Conservation (phyloP, 2,113 vertebrate species). For the Jaculus jaculus region DNA sequence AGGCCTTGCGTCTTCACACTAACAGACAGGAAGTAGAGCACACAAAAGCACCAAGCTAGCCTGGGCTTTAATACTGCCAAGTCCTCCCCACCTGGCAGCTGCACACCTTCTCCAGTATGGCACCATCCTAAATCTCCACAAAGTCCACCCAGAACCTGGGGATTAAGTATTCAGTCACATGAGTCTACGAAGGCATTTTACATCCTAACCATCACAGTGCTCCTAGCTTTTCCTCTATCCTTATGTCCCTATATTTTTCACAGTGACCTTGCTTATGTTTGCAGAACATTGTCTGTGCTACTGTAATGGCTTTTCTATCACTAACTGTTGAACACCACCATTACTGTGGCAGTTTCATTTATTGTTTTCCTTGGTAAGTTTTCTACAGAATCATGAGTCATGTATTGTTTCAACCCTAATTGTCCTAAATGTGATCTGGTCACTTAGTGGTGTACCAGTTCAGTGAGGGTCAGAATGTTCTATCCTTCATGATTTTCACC, state of each 20-base stretch:
- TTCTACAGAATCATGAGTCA: neutral
- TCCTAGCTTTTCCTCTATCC: neutral
- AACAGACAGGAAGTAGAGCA: too few relatives aligned
- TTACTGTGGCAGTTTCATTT: neutral
- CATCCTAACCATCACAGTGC: too few relatives aligned
- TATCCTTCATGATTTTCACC: neutral
- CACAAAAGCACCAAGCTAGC: too few relatives aligned
- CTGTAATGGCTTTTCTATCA: neutral
- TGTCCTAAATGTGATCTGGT: neutral
- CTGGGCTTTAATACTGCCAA: too few relatives aligned
- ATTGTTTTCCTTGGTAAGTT: neutral
- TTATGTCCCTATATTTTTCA: neutral
- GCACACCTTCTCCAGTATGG: too few relatives aligned
- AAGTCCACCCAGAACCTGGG: too few relatives aligned
- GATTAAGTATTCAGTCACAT: too few relatives aligned
- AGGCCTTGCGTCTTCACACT: too few relatives aligned
- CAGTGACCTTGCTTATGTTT: neutral
- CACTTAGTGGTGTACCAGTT: neutral
- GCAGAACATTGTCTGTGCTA: neutral
- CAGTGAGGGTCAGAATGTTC: neutral
- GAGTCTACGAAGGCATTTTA: too few relatives aligned
- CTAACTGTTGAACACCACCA: neutral
- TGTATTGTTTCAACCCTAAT: neutral
- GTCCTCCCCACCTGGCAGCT: too few relatives aligned
- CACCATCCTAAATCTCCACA: too few relatives aligned